Base-by-base conservation (phyloP, 1,140 invertebrate genomes). In the Drosophila persimilis region DNA sequence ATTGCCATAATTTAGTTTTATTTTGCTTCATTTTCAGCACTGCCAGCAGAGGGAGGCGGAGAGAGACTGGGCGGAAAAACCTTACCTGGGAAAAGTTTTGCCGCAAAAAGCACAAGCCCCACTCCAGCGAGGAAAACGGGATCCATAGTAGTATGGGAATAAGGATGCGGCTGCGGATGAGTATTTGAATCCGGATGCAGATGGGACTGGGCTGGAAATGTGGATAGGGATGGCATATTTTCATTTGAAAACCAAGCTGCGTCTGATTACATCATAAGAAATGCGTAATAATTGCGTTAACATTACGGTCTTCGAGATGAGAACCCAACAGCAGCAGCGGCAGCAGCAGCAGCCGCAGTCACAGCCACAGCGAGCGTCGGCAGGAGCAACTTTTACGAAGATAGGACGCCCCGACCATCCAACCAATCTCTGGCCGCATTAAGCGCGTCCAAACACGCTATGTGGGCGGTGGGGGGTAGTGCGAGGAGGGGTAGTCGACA, bases 1-100 rank as follows among this genome's bases (percentile, higher is more conserved):
- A 90, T 90, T 90, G 89, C 89, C 75, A 89, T 89, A 90, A 90
- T 90, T 90, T 86, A 88, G 83, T 88, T 88, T 88, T 88, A 88
- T 88, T 88, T 83, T 77, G 71, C 78, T 88, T 81, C 69, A 81
- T 88, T 88, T 78, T 88, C 56, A 56, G 47, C 51, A 2, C 20
- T 20, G 35, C 11, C 35, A 13, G 26, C 24, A 7, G 44, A 24
- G 17, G 13, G 22, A 4, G 6, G 7, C 7, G 15, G 15, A 29
- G 17, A 11, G 29, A 39, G 11, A 17, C 26, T n/a, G 31, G 20
- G 15, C 41, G 43, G 31, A 24, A 47, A 2, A n/a, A 50, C 26
- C 46, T 61, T 48, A 58, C 57, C 59, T 75, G 64, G 65, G 26
- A 54, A 79, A 88, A 73, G 26, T 76, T 80, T 85, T 57, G 58